phyloP scores from a whole-genome alignment of 2,113 vertebrate genomes.

The Grallaria varia region DNA sequence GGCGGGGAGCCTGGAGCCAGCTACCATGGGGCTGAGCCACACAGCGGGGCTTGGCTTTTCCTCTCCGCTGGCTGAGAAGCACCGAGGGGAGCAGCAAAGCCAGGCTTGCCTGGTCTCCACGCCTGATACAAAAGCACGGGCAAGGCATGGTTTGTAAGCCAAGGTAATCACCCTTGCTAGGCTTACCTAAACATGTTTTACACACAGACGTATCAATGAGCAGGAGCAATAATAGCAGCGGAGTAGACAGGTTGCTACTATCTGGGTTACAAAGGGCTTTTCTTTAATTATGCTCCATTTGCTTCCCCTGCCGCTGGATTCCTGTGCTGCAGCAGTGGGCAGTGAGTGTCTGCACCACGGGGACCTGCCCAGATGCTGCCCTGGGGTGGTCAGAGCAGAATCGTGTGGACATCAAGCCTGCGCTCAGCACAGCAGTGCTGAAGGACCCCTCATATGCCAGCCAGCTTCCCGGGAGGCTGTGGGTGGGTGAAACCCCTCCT shows the following conservation, averaged over 20 bases:
- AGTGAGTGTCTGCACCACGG: accelerated
- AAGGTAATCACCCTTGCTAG: background rate
- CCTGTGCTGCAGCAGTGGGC: background rate
- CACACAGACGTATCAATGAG: background rate
- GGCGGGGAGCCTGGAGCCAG: background rate
- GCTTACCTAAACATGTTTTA: background rate
- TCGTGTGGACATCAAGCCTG: accelerated
- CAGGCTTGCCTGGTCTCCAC: background rate
- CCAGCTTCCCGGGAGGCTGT: background rate
- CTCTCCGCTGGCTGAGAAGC: background rate
- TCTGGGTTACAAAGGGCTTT: background rate
- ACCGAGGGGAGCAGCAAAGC: background rate
- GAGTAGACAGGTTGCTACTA: background rate
- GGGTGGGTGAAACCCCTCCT: background rate
- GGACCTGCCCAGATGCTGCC: background rate
- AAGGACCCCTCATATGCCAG: accelerated
- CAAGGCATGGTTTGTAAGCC: background rate
- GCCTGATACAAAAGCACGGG: accelerated
- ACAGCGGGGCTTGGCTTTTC: background rate
- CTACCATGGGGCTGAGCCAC: background rate
- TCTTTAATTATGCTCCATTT: background rate
- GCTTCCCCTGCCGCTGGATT: background rate
- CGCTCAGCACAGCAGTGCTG: background rate
- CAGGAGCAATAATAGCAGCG: background rate
- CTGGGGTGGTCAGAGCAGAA: background rate